These are phyloP conservation scores for Corydoras maculifer DNA, from an alignment of 2,113 vertebrate genomes.

Conservation along the genomic window DNA sequence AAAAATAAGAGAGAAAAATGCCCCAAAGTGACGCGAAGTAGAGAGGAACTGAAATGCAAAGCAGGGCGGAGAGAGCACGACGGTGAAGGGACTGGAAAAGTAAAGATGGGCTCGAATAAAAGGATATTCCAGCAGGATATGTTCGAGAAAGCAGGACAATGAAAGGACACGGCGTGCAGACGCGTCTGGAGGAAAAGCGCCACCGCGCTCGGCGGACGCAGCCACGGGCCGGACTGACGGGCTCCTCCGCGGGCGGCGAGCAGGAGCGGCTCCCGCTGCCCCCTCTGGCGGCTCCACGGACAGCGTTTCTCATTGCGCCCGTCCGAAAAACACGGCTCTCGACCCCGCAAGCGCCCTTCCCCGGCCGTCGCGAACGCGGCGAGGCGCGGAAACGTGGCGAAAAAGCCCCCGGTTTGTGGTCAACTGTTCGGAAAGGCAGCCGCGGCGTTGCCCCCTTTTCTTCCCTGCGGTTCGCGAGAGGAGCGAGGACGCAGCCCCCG, in stretches of 20 bases:
- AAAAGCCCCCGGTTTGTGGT: constrained; percentile 57
- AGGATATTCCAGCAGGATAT: constrained; percentile 54
- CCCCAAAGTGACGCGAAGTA: constrained; percentile 59
- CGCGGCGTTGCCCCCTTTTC: constrained; percentile 59
- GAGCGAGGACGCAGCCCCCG: constrained; percentile 68
- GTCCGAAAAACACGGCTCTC: constrained; percentile 55
- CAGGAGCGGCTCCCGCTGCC: constrained; percentile 61
- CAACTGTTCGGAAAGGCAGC: constrained; percentile 58
- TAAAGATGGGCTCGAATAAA: constrained; percentile 53
- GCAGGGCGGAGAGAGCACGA: constrained; percentile 62
- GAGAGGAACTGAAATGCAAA: constrained; percentile 53
- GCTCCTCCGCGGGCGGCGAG: constrained; percentile 66
- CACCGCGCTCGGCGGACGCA: constrained; percentile 59
- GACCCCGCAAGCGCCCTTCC: constrained; percentile 47
- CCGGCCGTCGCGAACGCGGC: constrained; percentile 41
- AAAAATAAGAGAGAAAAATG: constrained; percentile 49
- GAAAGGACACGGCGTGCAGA: constrained; percentile 38
- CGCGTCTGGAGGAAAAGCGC: constrained; percentile 53
- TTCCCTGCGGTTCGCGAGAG: constrained; percentile 68
- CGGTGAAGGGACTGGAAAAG: constrained; percentile 54
- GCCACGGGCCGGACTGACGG: constrained; percentile 67
- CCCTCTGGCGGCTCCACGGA: constrained; percentile 50
- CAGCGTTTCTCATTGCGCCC: constrained; percentile 41
- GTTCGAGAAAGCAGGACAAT: constrained; percentile 44
- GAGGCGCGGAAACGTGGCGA: constrained; percentile 53